These are phyloP conservation scores for Pagrus major DNA, from an alignment of 2,113 vertebrate species.

Conservation along the genomic window DNA sequence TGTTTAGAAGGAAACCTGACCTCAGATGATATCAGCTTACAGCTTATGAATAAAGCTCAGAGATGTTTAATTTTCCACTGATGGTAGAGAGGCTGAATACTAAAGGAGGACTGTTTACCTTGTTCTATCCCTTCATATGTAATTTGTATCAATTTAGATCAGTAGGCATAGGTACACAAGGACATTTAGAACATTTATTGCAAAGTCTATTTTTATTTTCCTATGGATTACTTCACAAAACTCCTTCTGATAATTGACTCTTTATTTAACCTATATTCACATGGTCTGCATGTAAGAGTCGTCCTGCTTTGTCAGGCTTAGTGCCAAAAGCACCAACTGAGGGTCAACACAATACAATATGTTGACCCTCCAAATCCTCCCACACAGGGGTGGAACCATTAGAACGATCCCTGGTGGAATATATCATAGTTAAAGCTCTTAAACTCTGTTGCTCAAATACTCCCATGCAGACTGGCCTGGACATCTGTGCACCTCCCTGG, in stretches of 20 bases:
- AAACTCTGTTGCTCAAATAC: constrained; percentile 13
- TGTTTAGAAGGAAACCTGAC: constrained; percentile 52
- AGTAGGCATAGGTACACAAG: not conserved
- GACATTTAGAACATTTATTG: not conserved
- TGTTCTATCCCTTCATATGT: constrained; percentile 13
- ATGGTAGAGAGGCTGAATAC: constrained; percentile 34
- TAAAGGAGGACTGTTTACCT: constrained; percentile 21
- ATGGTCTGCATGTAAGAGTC: not conserved
- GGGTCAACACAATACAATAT: constrained; percentile 13
- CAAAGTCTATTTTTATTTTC: not conserved
- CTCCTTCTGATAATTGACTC: not conserved
- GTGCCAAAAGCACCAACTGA: constrained; percentile 22
- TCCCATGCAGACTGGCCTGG: not conserved
- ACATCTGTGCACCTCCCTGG: constrained; percentile 25
- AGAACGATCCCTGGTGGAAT: constrained; percentile 41
- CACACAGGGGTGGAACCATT: constrained; percentile 7
- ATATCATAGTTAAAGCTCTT: constrained; percentile 41
- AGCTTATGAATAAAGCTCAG: constrained; percentile 66
- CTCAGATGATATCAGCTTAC: constrained; percentile 75
- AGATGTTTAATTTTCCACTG: constrained; percentile 36
- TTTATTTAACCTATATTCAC: constrained; percentile 25
- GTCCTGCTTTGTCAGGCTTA: constrained; percentile 27
- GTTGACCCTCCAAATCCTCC: constrained; percentile 23
- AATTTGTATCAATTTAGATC: constrained; percentile 8
- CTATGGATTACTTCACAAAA: not conserved